Evolutionary conservation across 2,113 vertebrate genomes (phyloP).

Genomic region (Oreochromis aureus): DNA sequence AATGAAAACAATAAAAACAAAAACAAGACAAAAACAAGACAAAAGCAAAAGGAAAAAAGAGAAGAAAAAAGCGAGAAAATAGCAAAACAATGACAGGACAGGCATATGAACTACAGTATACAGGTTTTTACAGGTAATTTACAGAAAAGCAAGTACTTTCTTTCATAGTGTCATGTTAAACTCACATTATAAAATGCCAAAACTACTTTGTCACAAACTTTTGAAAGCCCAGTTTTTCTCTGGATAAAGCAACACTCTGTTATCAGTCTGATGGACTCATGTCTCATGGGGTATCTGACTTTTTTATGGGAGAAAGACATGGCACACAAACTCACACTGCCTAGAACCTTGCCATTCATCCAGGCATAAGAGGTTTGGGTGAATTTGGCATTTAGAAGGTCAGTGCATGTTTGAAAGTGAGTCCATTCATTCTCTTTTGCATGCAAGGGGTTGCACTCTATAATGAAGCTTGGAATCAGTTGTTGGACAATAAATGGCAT

Average conservation of each 20-base stretch:
- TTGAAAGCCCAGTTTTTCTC: constrained; percentile 27
- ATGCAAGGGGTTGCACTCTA: not conserved
- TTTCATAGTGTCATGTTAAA: constrained; percentile 16
- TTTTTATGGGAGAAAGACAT: constrained; percentile 12
- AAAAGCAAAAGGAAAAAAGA: rapidly evolving
- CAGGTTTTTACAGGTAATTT: not conserved
- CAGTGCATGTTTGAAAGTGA: constrained; percentile 32
- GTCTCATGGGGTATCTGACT: constrained; percentile 27
- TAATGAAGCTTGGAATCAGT: constrained; percentile 24
- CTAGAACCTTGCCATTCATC: constrained; percentile 37
- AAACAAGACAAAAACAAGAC: not conserved
- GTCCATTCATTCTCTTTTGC: constrained; percentile 23
- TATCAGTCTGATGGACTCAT: constrained; percentile 32
- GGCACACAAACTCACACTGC: constrained; percentile 27
- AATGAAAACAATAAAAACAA: not conserved
- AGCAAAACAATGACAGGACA: not conserved
- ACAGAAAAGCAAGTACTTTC: not conserved
- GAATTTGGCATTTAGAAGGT: constrained; percentile 43
- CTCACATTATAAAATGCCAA: constrained; percentile 30
- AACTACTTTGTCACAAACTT: constrained; percentile 40
- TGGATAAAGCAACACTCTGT: constrained; percentile 25
- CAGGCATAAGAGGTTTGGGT: constrained; percentile 21
- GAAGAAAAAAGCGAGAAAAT: not conserved
- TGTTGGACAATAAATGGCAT: not conserved
- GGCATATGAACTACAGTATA: not conserved